Evolutionary conservation across 2,888 invertebrate species (phyloP), one percentile per base, ranked within the genome.

Genomic region (Amphipoea lucens): DNA sequence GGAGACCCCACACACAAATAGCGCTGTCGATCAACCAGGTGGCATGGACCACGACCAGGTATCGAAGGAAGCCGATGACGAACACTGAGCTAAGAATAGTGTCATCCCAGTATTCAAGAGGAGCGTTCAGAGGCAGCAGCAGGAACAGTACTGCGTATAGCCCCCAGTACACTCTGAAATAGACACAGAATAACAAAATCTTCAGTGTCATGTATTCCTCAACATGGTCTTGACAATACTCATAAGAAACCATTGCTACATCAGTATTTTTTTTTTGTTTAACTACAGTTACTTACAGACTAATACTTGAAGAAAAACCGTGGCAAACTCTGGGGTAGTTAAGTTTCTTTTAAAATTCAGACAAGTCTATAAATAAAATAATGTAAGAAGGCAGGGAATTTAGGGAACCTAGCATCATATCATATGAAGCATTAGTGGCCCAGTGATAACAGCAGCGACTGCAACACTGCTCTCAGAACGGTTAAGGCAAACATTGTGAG

Each of bases 21-120:
- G 98, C 98, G 85, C 98, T 98, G 92, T 98, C 98, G 6, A 98
- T 97, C 42, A 98, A 94, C 97, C 98, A 98, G 9, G 98, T 96
- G 0, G 97, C 94, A 90, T 98, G 98, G 0, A 97, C 92, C 0
- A 97, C 97, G 14, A 98, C 93, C 1, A 97, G 96, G 84, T 98
- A 97, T 20, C 98, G 97, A 82, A 98, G 92, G 92, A 98, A 98
- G 17, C 98, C 98, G 11, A 98, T 96, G 1, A 98, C 97, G 83
- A 98, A 97, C 14, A 98, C 92, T 0, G 98, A 95, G 65, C 97
- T 97, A 29, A 97, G 87, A 1, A 98, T 93, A 0, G 97, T 95
- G 88, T 99, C 98, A 11, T 97, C 97, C 98, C 98, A 98, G 92
- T 98, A 98, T 93, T 98, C 98, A 0, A 98, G 96, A 0, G 98